Evolutionary conservation across 2,888 invertebrate species (phyloP), one percentile per base, ranked within the genome.

Genomic region (Itoplectis maculator): DNA sequence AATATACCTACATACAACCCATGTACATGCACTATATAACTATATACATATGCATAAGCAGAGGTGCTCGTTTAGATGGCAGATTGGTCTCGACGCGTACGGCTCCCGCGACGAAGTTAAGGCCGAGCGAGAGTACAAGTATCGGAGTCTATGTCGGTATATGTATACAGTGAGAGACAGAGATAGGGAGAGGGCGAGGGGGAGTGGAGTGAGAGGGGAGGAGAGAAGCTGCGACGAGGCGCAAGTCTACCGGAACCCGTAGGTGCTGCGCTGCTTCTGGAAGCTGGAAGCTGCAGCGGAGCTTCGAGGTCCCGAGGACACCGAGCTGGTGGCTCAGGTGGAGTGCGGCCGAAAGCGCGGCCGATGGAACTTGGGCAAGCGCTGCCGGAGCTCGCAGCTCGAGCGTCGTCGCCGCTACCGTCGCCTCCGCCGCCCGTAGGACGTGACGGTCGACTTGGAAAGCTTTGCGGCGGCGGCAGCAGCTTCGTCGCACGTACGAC

Each of bases 321-420:
- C 13, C 15, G 35, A 23, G 35, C 15, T 20, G 9, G 2, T n/a
- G 13, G 0, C 2, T 59, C 56, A 15, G 35, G n/a, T n/a, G 29
- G 40, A 42, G 15, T 61, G 47, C n/a, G 68, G 73, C 66, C 47
- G 35, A 40, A 49, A 49, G 35, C 23, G 23, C 23, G 20, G 66
- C n/a, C 29, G 79, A 85, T 87, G 87, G 88, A 85, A 87, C 85
- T 85, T 82, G 78, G 83, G 82, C 84, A 84, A 85, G n/a, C n/a
- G n/a, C 85, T 69, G 61, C 63, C n/a, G 72, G 77, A 84, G 76
- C 81, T 49, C 37, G n/a, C n/a, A n/a, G 59, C 4, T 42, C 42
- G 42, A n/a, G n/a, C n/a, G 13, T 42, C 45, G 29, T 18, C 23
- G 49, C 42, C 42, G 29, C 18, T 42, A 18, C 49, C 49, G 18